These are phyloP conservation scores for Myotis planiceps DNA, from an alignment of 2,797 vertebrate species.

Conservation along the genomic window DNA sequence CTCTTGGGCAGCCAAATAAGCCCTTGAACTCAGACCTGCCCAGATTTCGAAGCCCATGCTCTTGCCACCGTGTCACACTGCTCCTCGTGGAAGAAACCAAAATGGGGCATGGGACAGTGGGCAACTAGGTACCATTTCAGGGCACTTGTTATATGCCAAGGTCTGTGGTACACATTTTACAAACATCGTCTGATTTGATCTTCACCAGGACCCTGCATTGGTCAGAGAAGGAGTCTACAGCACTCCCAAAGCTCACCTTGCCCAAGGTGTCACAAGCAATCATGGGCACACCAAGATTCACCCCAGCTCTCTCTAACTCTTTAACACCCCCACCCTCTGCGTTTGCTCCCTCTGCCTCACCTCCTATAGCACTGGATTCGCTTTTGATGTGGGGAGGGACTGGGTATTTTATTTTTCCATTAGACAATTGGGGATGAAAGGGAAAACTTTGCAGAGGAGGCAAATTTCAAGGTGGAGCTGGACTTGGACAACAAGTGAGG, in stretches of 20 bases:
- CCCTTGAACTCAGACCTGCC: neutral
- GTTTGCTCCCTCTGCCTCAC: rapidly evolving
- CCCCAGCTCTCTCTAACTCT: neutral
- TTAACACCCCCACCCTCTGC: neutral
- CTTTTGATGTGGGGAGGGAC: neutral
- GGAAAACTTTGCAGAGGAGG: neutral
- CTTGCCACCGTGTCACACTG: neutral
- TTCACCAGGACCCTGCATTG: neutral
- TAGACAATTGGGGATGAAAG: neutral
- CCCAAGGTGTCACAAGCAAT: neutral
- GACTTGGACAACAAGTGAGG: neutral
- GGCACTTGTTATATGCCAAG: neutral
- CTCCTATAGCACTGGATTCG: neutral
- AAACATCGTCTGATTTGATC: neutral
- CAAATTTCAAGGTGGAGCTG: neutral
- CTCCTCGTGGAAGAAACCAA: neutral
- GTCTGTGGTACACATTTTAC: neutral
- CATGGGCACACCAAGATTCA: neutral
- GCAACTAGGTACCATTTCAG: neutral
- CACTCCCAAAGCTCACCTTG: neutral
- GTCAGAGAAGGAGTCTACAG: neutral
- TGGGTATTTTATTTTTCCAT: neutral
- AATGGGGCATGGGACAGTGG: neutral
- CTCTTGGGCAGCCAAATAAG: neutral
- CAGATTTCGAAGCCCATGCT: neutral